Percentiles rank a stretch among this genome's conserved stretches.
Conservation (phyloP, 2,113 vertebrate species). For the Labrus mixtus region DNA sequence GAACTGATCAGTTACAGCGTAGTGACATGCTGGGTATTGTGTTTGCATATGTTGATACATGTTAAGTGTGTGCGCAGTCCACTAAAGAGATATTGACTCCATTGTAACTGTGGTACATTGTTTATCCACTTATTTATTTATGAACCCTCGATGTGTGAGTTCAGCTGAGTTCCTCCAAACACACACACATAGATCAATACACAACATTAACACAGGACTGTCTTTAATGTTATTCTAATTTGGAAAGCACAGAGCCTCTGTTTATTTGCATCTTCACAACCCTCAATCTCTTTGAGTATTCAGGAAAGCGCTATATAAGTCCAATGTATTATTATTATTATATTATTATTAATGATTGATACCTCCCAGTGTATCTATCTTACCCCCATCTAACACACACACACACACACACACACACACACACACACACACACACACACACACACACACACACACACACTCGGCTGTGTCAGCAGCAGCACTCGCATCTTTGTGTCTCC, state of each 20-base stretch:
- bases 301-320: too few species aligned
- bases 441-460: conserved; percentile 16
- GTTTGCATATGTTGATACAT: conserved; percentile 2
- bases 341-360: conserved; percentile 64
- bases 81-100: conserved; percentile 90
- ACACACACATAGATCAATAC: conserved; percentile 87
- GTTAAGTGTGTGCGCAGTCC: conserved; percentile 41
- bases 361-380: conserved; percentile 31
- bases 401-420: conserved; percentile 20
- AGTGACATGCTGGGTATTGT: neutral
- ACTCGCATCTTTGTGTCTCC: conserved; percentile 80
- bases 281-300: conserved; percentile 29
- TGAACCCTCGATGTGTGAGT: conserved; percentile 93
- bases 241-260: conserved; percentile 70
- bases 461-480: conserved; percentile 76
- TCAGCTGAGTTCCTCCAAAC: conserved; percentile 85
- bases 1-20: neutral
- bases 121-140: conserved; percentile 90
- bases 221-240: conserved; percentile 86
- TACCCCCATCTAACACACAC: conserved; percentile 22
- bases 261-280: conserved; percentile 66
- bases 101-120: conserved; percentile 86
- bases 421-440: conserved; percentile 17
- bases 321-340: too few species aligned
- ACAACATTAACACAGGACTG: conserved; percentile 88